Percentiles rank a stretch among this genome's conserved stretches.
phyloP scores from a whole-genome alignment of 2,113 vertebrate species.

The Chaetorhynchus papuensis region DNA sequence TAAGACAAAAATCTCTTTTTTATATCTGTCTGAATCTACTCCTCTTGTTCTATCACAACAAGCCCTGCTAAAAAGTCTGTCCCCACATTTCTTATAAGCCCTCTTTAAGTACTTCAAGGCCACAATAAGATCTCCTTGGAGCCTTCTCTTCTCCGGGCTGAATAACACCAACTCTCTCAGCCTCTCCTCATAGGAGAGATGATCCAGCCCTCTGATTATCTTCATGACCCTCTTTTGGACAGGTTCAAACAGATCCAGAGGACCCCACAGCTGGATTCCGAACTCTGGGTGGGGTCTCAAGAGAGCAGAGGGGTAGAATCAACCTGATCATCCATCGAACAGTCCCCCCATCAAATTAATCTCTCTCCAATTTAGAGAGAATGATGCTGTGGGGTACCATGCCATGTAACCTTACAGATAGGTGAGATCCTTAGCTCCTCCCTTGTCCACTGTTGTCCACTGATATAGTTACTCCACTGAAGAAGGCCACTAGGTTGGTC shows the following conservation, averaged over 20 bases:
- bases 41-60: not conserved
- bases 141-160: not conserved
- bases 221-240: not conserved
- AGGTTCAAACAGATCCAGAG: not conserved
- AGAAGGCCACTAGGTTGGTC: not conserved
- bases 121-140: not conserved
- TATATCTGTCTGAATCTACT: not conserved
- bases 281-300: not conserved
- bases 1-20: not conserved
- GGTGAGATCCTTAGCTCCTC: not conserved
- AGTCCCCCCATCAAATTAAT: not conserved
- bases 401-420: not conserved
- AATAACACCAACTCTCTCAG: not conserved
- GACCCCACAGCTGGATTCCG: not conserved
- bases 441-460: not conserved
- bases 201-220: not conserved
- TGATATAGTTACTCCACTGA: not conserved
- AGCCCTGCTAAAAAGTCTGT: not conserved
- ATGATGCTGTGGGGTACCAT: not conserved
- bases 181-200: not conserved
- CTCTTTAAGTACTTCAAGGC: not conserved
- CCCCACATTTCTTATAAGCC: not conserved
- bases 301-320: fast-evolving
- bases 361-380: not conserved
- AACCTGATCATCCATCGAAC: not conserved